These are phyloP conservation scores for Schizothorax lantsangensis DNA, from an alignment of 2,797 vertebrate genomes.

Conservation along the genomic window DNA sequence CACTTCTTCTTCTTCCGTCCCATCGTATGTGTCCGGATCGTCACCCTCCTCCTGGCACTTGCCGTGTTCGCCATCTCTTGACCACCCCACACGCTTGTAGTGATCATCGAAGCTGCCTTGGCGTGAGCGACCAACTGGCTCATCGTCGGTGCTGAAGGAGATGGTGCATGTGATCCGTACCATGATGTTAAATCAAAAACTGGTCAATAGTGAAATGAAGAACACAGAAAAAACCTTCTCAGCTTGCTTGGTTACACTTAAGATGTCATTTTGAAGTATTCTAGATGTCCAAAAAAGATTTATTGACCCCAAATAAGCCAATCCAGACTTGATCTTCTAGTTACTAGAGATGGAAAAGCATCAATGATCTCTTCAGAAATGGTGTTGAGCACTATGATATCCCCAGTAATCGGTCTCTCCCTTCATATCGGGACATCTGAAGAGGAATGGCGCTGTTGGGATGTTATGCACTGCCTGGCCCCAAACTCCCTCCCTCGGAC, in stretches of 20 bases:
- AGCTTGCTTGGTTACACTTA: neutral
- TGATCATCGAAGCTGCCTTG: conserved; percentile 77
- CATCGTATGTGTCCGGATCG: conserved; percentile 67
- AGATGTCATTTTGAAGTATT: neutral
- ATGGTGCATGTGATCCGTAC: conserved; percentile 92
- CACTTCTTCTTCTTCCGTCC: conserved; percentile 57
- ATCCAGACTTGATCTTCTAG: neutral
- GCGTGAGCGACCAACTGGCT: conserved; percentile 66
- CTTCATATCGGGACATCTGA: conserved; percentile 29
- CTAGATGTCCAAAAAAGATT: neutral
- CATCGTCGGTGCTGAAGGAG: conserved; percentile 89
- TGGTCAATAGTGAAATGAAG: neutral
- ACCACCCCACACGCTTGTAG: conserved; percentile 72
- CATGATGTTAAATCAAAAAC: conserved; percentile 31
- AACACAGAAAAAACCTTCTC: neutral
- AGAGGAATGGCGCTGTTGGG: conserved; percentile 26
- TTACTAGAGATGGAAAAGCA: neutral
- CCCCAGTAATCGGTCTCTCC: neutral
- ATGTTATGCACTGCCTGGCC: conserved; percentile 26
- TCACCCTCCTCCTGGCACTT: conserved; percentile 70
- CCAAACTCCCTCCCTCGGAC: conserved; percentile 42
- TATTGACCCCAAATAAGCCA: neutral
- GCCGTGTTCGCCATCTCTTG: conserved; percentile 63
- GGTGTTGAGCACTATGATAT: neutral
- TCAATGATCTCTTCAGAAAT: conserved; percentile 1